These are phyloP conservation scores for Aproaerema taeniolella DNA, from an alignment of 2,888 invertebrate species.

Conservation along the genomic window DNA sequence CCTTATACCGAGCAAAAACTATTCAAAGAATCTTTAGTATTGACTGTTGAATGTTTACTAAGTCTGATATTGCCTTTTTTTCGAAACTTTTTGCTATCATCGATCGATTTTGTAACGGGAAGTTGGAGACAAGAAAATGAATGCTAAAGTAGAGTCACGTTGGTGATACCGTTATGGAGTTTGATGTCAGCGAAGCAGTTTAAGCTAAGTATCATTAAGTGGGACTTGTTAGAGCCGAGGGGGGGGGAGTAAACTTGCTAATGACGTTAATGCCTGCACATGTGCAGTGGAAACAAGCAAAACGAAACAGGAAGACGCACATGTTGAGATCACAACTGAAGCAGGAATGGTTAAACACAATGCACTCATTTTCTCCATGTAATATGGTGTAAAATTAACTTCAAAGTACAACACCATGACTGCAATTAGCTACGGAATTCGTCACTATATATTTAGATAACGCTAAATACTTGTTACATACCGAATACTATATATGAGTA, in stretches of 20 bases:
- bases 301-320: conserved; percentile 44
- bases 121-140: conserved; percentile 3
- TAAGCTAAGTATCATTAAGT: conserved; percentile 7
- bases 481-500: no score
- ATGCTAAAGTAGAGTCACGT: conserved; percentile 31
- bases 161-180: conserved; percentile 34
- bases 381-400: conserved; percentile 9
- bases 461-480: no score
- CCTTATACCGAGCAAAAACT: conserved; percentile 23
- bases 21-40: conserved; percentile 4
- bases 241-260: conserved; percentile 15
- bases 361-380: conserved; percentile 1
- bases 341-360: conserved; percentile 1
- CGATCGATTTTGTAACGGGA: conserved; percentile 8
- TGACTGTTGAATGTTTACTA: conserved; percentile 4
- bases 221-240: conserved; percentile 4
- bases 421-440: no score
- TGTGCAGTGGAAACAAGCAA: conserved; percentile 33
- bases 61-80: conserved; percentile 8
- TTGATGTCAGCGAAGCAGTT: conserved; percentile 13
- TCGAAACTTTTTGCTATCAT: conserved; percentile 6
- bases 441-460: no score
- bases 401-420: neutral
- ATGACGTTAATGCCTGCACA: conserved; percentile 28
- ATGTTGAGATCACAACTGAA: conserved; percentile 22